A percentile compares a stretch with the other conserved stretches of the same genome.
Evolutionary conservation across 2,888 invertebrate genomes (phyloP).

Genomic region (Arge pagana): DNA sequence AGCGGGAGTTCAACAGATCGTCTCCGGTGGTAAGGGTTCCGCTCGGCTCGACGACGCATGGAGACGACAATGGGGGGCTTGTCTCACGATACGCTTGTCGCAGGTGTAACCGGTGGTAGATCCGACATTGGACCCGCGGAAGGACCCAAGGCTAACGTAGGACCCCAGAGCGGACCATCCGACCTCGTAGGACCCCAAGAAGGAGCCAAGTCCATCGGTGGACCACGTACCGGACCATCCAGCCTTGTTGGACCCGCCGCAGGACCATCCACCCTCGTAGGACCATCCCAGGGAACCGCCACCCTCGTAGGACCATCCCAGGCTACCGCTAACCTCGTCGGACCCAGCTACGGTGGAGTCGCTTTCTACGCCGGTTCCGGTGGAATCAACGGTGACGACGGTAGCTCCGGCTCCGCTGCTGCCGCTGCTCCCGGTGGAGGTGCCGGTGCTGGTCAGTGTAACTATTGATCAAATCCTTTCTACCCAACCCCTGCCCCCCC

Average conservation of each 20-base stretch:
- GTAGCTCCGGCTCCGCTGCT: constrained; percentile 56
- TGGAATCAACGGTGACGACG: constrained; percentile 57
- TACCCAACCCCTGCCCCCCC: background rate
- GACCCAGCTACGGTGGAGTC: constrained; percentile 56
- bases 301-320: constrained; percentile 56
- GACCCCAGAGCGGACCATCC: constrained; percentile 56
- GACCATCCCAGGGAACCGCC: constrained; percentile 54
- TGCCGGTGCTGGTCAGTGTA: constrained; percentile 17
- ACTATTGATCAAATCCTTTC: background rate
- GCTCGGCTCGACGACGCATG: background rate
- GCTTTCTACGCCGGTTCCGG: constrained; percentile 55
- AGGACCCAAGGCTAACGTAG: constrained; percentile 57
- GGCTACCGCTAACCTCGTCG: constrained; percentile 55
- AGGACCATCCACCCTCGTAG: constrained; percentile 54
- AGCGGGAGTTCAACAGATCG: constrained; percentile 56
- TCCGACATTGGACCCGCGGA: constrained; percentile 57
- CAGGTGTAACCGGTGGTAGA: constrained; percentile 54
- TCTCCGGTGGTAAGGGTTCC: constrained; percentile 53
- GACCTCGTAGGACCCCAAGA: constrained; percentile 57
- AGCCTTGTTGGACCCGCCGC: constrained; percentile 55
- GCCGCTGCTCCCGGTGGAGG: constrained; percentile 52
- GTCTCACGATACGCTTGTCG: background rate
- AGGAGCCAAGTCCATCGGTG: constrained; percentile 55
- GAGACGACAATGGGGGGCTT: too few relatives aligned
- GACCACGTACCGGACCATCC: constrained; percentile 56